Evolutionary conservation across 1,140 invertebrate genomes (phyloP).

Genomic region (Ips typographus): DNA sequence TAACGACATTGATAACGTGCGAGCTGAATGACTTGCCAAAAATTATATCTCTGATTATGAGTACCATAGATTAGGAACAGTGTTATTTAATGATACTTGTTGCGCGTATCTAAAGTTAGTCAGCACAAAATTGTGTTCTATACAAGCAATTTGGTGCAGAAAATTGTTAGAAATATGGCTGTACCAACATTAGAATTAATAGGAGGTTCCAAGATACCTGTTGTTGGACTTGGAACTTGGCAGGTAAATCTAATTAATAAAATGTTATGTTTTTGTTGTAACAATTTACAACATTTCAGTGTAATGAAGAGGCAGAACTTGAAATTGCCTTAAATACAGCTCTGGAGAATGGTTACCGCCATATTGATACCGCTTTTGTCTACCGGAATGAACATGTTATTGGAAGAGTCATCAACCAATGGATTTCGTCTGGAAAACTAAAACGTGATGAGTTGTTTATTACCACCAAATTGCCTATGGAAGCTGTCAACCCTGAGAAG

Average conservation of each 20-base stretch:
- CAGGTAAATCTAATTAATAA: constrained; percentile 25
- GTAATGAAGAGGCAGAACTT: constrained; percentile 59
- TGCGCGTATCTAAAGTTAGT: no score
- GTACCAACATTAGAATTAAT: constrained; percentile 14
- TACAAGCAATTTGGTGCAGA: no score
- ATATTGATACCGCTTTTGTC: constrained; percentile 70
- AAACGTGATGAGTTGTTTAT: constrained; percentile 78
- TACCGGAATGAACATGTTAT: constrained; percentile 80
- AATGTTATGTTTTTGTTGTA: background rate
- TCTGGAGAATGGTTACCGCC: constrained; percentile 67
- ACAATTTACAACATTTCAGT: background rate
- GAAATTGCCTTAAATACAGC: constrained; percentile 66
- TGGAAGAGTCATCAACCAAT: constrained; percentile 71
- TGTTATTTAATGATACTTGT: no score
- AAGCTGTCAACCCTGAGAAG: background rate
- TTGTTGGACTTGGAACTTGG: constrained; percentile 40
- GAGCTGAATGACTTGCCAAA: no score
- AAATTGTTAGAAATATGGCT: background rate
- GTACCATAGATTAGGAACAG: no score
- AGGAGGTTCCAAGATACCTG: constrained; percentile 34
- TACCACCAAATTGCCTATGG: constrained; percentile 69
- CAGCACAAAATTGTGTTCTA: no score
- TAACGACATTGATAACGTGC: no score
- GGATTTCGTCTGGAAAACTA: constrained; percentile 68
- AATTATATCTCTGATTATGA: no score